phyloP scores from a whole-genome alignment of 2,888 invertebrate genomes.

The Incurvaria masculella region DNA sequence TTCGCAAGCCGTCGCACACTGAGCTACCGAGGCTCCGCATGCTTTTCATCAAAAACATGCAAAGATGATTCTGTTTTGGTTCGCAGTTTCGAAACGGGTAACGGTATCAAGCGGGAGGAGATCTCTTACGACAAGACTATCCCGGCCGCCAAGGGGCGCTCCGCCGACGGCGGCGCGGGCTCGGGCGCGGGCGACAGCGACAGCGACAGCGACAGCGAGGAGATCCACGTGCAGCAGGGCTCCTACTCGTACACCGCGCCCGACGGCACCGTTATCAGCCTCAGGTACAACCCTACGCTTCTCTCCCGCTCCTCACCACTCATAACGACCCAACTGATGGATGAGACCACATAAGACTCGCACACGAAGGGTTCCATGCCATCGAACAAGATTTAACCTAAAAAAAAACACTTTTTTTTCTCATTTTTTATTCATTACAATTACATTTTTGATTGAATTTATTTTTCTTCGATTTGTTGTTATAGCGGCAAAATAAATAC shows the following conservation, averaged over 20 bases:
- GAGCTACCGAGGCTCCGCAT: no score
- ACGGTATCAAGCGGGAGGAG: constrained; percentile 74
- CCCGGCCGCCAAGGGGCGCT: constrained; percentile 38
- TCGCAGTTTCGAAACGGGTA: constrained; percentile 71
- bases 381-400: neutral
- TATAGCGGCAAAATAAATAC: no score
- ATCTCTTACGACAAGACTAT: constrained; percentile 65
- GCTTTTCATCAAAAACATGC: no score
- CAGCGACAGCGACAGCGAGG: constrained; percentile 43
- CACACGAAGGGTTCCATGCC: no score
- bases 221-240: constrained; percentile 61
- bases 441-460: no score
- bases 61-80: no score
- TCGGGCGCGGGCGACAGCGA: constrained; percentile 55
- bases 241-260: constrained; percentile 69
- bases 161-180: constrained; percentile 35
- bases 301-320: no score
- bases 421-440: no score
- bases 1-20: no score
- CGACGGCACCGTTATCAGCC: constrained; percentile 63
- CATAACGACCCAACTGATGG: neutral
- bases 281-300: constrained; percentile 37
- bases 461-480: no score
- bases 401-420: no score
- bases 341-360: neutral